phyloP scores from a whole-genome alignment of 2,888 invertebrate genomes.

The Noctua fimbriata region DNA sequence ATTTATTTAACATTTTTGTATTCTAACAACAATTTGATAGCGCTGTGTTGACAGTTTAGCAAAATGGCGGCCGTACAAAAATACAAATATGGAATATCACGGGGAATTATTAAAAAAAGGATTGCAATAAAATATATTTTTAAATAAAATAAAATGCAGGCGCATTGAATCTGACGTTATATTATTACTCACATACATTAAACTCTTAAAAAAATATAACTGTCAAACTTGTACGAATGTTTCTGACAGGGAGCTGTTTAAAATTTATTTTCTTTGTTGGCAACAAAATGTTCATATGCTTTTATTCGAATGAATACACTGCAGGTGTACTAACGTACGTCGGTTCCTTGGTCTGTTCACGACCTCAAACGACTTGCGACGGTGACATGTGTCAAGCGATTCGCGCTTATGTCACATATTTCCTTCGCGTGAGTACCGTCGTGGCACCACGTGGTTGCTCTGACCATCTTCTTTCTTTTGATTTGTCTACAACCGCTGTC shows the following conservation, averaged over 20 bases:
- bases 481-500: background rate
- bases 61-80: slow-evolving; percentile 49
- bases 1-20: slow-evolving; percentile 60
- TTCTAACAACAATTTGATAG: slow-evolving; percentile 67
- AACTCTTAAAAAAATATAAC: background rate
- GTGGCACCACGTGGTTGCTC: background rate
- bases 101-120: slow-evolving; percentile 18
- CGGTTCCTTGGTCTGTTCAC: background rate
- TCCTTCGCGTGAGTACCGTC: background rate
- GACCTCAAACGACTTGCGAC: background rate
- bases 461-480: background rate
- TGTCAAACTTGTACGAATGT: background rate
- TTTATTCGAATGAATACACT: background rate
- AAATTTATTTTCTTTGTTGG: background rate
- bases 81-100: slow-evolving; percentile 35
- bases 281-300: background rate
- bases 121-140: background rate
- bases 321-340: background rate
- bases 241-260: background rate
- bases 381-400: background rate
- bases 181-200: background rate
- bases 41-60: slow-evolving; percentile 55
- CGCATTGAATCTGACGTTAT: background rate
- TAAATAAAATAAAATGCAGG: background rate
- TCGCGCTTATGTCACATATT: background rate